Conservation (phyloP, 2,113 vertebrate species). For the Odobenus rosmarus region DNA sequence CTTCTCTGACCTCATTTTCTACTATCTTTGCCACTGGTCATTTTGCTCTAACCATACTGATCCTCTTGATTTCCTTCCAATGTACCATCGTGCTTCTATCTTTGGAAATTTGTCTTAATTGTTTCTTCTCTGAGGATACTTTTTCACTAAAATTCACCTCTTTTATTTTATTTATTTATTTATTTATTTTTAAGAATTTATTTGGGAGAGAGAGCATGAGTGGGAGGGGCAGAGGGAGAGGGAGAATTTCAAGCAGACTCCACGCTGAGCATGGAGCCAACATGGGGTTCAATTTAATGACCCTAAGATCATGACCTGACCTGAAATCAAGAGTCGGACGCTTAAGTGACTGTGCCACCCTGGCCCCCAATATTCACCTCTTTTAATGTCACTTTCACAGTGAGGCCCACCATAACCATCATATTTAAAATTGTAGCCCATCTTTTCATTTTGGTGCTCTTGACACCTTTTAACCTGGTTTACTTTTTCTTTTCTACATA, state of each 20-base stretch:
- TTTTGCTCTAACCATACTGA: background rate
- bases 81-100: background rate
- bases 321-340: background rate
- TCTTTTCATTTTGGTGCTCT: background rate
- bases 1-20: background rate
- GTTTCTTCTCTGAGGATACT: background rate
- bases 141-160: background rate
- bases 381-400: background rate
- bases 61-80: background rate
- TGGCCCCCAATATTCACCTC: background rate
- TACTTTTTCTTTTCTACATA: background rate
- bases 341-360: background rate
- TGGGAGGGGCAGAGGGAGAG: background rate
- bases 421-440: background rate
- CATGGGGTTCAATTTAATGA: too few relatives aligned
- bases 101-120: background rate
- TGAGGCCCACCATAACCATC: background rate
- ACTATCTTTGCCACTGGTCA: background rate
- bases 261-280: background rate
- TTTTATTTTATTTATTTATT: background rate
- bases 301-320: background rate
- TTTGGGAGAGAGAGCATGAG: background rate
- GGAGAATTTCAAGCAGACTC: background rate
- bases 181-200: background rate
- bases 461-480: background rate